Percentiles rank a stretch among this genome's conserved stretches.
Evolutionary conservation across 2,113 vertebrate genomes (phyloP).

Genomic region (Centropus bengalensis): DNA sequence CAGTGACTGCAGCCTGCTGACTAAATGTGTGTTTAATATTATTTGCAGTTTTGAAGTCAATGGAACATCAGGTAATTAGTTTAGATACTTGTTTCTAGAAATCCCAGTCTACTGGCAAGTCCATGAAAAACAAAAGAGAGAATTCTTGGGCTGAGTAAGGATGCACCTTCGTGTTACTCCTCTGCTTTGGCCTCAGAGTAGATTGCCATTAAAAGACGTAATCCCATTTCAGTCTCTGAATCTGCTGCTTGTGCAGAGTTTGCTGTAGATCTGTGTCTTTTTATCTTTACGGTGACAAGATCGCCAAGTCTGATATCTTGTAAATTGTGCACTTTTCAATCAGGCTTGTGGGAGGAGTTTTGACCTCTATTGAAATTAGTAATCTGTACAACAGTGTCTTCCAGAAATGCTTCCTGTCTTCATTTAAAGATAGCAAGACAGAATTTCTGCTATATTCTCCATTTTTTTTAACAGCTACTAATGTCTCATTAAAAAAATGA

Average conservation of each 20-base stretch:
- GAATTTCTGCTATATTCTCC: neutral
- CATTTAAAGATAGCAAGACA: neutral
- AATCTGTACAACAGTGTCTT: neutral
- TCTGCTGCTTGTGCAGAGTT: neutral
- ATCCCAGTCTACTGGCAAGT: neutral
- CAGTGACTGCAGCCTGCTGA: neutral
- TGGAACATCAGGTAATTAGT: neutral
- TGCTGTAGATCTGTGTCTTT: neutral
- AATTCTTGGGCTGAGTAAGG: neutral
- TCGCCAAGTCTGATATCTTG: neutral
- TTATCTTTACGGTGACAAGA: slow-evolving; percentile 5
- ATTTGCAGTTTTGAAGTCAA: neutral
- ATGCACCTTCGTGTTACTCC: neutral
- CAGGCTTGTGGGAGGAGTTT: neutral
- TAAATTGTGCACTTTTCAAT: neutral
- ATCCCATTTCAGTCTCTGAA: neutral
- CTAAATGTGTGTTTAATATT: neutral
- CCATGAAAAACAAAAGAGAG: neutral
- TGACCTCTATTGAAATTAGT: neutral
- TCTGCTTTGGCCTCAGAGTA: neutral
- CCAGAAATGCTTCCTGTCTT: neutral
- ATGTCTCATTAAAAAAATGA: neutral
- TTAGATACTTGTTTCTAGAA: slow-evolving; percentile 2
- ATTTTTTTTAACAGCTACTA: neutral
- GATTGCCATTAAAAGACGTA: neutral